phyloP scores from a whole-genome alignment of 2,888 invertebrate genomes.

The Agrotis puta region DNA sequence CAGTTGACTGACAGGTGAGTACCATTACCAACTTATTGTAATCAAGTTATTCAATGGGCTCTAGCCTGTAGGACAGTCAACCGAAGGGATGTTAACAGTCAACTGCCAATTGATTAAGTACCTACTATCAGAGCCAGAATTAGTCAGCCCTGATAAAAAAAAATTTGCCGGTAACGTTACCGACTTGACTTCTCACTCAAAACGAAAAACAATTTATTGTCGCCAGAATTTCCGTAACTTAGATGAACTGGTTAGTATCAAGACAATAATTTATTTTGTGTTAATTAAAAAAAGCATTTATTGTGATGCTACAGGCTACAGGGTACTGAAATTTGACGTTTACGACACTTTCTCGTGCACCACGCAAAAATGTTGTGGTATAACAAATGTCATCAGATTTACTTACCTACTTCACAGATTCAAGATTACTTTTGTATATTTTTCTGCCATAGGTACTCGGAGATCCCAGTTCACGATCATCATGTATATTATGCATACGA shows the following conservation, averaged over 20 bases:
- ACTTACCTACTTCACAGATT: slow-evolving; percentile 4
- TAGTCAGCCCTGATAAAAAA: no score
- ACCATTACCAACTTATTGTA: not conserved
- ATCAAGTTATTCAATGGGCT: not conserved
- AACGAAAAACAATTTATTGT: slow-evolving; percentile 1
- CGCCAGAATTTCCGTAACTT: not conserved
- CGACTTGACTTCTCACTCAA: not conserved
- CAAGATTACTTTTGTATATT: not conserved
- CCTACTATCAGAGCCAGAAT: no score
- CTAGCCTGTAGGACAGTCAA: not conserved
- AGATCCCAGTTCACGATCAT: slow-evolving; percentile 80
- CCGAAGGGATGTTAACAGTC: not conserved
- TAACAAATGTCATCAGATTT: not conserved
- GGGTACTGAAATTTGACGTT: no score
- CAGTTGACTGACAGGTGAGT: slow-evolving; percentile 83
- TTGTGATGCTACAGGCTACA: no score
- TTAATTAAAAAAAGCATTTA: no score
- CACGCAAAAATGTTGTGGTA: not conserved
- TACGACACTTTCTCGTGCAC: no score
- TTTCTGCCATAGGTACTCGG: slow-evolving; percentile 76
- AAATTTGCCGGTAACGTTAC: not conserved
- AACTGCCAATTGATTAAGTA: not conserved
- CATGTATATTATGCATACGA: slow-evolving; percentile 84
- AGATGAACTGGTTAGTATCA: not conserved
- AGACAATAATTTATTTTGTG: not conserved